Evolutionary conservation across 1,140 invertebrate species (phyloP).

Genomic region (Holotrichia oblita): DNA sequence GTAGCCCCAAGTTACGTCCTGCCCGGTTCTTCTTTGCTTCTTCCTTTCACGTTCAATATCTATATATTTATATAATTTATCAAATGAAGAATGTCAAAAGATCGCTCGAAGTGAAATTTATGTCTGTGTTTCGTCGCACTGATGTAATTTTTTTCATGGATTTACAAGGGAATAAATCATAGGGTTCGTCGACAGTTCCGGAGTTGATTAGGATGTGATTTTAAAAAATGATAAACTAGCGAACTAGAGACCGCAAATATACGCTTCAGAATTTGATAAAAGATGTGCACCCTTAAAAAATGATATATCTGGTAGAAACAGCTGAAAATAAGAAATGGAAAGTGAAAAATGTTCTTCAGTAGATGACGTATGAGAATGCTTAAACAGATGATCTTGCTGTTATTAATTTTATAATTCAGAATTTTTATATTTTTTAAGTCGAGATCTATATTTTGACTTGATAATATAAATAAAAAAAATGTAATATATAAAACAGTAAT

Average conservation of each 20-base stretch:
- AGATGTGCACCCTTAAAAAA: background rate
- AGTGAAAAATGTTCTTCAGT: background rate
- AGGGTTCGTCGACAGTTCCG: background rate
- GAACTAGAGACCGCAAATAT: background rate
- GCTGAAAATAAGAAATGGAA: background rate
- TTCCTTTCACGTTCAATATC: slow-evolving; percentile 1
- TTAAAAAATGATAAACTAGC: slow-evolving; percentile 8
- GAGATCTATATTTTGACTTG: background rate
- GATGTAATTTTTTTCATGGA: slow-evolving; percentile 25
- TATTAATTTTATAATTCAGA: too few relatives aligned
- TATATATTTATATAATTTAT: slow-evolving; percentile 31
- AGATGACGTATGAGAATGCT: too few relatives aligned
- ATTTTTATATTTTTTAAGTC: background rate
- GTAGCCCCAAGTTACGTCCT: background rate
- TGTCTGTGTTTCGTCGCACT: slow-evolving; percentile 8
- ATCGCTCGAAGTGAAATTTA: slow-evolving; percentile 16
- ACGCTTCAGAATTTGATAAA: background rate
- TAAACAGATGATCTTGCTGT: too few relatives aligned
- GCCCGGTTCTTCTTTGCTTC: background rate
- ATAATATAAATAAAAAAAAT: too few relatives aligned
- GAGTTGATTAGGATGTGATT: slow-evolving; percentile 29
- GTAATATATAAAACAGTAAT: too few relatives aligned
- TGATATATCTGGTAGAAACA: background rate
- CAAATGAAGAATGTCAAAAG: slow-evolving; percentile 13
- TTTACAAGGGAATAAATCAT: slow-evolving; percentile 29